These are phyloP conservation scores for Thaumetopoea pityocampa DNA, from an alignment of 1,140 invertebrate genomes.

Conservation along the genomic window DNA sequence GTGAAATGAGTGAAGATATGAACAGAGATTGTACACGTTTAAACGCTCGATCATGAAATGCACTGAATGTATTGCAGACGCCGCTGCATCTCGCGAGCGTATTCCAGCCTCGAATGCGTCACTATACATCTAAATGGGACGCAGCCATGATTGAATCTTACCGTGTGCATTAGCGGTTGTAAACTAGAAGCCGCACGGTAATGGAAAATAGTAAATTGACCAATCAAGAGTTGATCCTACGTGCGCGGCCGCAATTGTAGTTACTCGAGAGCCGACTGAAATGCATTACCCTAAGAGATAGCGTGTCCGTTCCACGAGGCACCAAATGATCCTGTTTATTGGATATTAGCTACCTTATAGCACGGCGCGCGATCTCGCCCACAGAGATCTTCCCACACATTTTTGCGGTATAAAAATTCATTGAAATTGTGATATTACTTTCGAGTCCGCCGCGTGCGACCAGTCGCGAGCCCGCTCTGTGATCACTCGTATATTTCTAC, in stretches of 20 bases:
- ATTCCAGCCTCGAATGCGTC: neutral
- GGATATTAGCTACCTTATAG: constrained; percentile 9
- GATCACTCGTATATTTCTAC: no score
- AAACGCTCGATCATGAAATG: no score
- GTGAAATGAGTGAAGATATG: no score
- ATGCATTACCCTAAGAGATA: neutral
- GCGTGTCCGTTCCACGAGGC: no score
- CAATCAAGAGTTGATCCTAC: constrained; percentile 24
- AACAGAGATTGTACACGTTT: no score
- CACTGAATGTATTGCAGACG: no score
- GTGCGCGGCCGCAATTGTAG: constrained; percentile 23
- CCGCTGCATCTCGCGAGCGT: neutral
- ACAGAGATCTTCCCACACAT: no score
- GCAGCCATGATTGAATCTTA: constrained; percentile 13
- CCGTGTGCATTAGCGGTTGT: constrained; percentile 18
- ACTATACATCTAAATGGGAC: constrained; percentile 6
- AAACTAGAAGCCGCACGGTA: constrained; percentile 8
- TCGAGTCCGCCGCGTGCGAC: no score
- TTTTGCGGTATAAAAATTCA: no score
- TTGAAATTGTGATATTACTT: no score
- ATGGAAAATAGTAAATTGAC: constrained; percentile 32
- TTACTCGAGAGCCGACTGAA: constrained; percentile 3
- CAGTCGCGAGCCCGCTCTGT: no score
- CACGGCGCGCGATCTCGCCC: no score
- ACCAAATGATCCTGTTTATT: constrained; percentile 11